Conservation (phyloP, 2,113 vertebrate species). For the Epinephelus fuscoguttatus region DNA sequence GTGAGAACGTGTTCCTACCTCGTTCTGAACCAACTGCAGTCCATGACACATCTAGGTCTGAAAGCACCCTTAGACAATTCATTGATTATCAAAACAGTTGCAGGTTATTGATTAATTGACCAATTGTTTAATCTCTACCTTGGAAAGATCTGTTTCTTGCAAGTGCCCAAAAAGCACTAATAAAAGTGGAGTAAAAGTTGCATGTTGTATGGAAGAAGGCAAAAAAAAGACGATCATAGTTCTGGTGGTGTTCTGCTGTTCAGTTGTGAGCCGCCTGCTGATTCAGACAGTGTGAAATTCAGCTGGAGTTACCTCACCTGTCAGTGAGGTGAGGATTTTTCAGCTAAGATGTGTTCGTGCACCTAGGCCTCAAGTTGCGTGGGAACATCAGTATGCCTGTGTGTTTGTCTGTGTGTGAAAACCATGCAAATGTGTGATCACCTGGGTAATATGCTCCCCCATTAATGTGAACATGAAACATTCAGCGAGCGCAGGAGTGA, state of each 20-base stretch:
- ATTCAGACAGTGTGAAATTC: conserved; percentile 46
- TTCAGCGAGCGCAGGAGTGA: conserved; percentile 15
- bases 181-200: background rate
- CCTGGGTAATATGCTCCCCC: background rate
- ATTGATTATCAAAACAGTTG: background rate
- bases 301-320: conserved; percentile 44
- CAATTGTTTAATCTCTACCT: background rate
- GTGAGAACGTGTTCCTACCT: too few species aligned
- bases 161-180: background rate
- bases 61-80: background rate
- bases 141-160: background rate
- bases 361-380: conserved; percentile 17
- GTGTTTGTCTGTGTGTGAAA: conserved; percentile 44
- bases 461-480: conserved; percentile 27
- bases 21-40: too few species aligned
- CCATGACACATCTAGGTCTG: too few species aligned
- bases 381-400: conserved; percentile 36
- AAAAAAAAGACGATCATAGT: too few species aligned
- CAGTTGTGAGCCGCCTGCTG: conserved; percentile 36
- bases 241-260: background rate
- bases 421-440: conserved; percentile 28
- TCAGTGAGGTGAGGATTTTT: conserved; percentile 42
- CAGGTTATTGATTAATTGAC: background rate
- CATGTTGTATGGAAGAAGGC: too few species aligned
- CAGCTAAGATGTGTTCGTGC: conserved; percentile 51